Evolutionary conservation across 2,888 invertebrate genomes (phyloP).

Genomic region (Protophormia terraenovae): DNA sequence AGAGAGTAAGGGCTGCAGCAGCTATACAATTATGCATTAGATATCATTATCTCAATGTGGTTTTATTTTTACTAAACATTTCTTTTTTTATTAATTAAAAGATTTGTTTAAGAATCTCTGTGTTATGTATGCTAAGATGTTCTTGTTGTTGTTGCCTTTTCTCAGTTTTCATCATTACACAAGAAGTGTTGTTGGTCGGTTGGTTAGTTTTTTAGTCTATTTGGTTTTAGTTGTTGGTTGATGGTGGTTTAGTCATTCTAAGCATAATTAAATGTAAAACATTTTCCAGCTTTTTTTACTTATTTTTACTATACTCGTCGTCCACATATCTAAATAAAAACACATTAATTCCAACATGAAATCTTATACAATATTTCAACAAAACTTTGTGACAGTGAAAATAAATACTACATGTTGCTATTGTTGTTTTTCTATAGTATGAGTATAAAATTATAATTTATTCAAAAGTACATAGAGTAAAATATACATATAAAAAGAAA

Average conservation of each 20-base stretch:
- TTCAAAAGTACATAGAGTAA: slow-evolving; percentile 15
- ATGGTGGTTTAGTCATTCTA: not conserved
- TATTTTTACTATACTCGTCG: not conserved
- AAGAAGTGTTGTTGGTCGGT: slow-evolving; percentile 31
- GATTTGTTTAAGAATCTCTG: slow-evolving; percentile 15
- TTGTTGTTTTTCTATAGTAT: not conserved
- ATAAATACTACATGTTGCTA: slow-evolving; percentile 29
- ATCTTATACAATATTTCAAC: slow-evolving; percentile 31
- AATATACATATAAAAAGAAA: not conserved
- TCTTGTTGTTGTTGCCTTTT: not conserved
- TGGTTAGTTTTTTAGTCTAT: slow-evolving; percentile 32
- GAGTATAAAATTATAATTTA: slow-evolving; percentile 23
- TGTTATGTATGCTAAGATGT: not conserved
- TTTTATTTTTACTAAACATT: no score
- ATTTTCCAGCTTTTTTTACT: slow-evolving; percentile 33
- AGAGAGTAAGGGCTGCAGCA: no score
- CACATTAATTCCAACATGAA: slow-evolving; percentile 44
- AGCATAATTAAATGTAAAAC: slow-evolving; percentile 59
- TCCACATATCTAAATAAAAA: not conserved
- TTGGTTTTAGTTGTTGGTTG: not conserved
- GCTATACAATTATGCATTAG: no score
- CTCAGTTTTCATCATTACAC: not conserved
- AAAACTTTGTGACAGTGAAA: slow-evolving; percentile 63
- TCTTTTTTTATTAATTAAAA: no score
- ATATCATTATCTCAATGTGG: no score